phyloP scores from a whole-genome alignment of 2,797 vertebrate species.

The Argya squamiceps region DNA sequence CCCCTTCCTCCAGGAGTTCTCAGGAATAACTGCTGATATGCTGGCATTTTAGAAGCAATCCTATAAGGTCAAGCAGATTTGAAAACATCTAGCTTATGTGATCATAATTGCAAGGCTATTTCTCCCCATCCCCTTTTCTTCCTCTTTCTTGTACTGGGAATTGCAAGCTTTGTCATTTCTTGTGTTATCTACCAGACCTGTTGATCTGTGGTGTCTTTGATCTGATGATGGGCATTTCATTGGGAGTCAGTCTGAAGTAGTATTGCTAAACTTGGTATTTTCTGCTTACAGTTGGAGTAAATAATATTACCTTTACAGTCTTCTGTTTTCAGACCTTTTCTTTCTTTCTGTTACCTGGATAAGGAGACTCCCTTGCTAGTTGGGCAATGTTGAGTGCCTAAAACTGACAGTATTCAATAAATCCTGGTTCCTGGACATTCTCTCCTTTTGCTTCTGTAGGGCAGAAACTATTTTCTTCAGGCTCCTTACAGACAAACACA shows the following conservation, averaged over 20 bases:
- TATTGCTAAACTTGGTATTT: not conserved
- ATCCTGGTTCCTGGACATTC: not conserved
- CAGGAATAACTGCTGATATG: not conserved
- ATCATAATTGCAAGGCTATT: not conserved
- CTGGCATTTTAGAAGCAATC: not conserved
- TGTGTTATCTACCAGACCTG: not conserved
- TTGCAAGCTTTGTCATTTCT: not conserved
- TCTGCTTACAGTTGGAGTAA: not conserved
- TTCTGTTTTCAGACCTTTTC: not conserved
- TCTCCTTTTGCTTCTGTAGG: not conserved
- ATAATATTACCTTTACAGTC: not conserved
- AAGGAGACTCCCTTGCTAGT: not conserved
- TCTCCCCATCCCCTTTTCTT: rapidly evolving
- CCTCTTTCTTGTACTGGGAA: not conserved
- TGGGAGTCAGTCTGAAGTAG: not conserved
- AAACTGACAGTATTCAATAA: not conserved
- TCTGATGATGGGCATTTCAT: not conserved
- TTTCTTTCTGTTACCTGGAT: not conserved
- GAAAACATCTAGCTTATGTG: not conserved
- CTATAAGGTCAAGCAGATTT: not conserved
- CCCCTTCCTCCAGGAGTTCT: not conserved
- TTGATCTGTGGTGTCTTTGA: not conserved
- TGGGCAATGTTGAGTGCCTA: not conserved
- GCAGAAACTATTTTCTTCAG: not conserved
- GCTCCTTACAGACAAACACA: not conserved